These are phyloP conservation scores for Zingel zingel DNA, from an alignment of 2,113 vertebrate species.

Conservation along the genomic window DNA sequence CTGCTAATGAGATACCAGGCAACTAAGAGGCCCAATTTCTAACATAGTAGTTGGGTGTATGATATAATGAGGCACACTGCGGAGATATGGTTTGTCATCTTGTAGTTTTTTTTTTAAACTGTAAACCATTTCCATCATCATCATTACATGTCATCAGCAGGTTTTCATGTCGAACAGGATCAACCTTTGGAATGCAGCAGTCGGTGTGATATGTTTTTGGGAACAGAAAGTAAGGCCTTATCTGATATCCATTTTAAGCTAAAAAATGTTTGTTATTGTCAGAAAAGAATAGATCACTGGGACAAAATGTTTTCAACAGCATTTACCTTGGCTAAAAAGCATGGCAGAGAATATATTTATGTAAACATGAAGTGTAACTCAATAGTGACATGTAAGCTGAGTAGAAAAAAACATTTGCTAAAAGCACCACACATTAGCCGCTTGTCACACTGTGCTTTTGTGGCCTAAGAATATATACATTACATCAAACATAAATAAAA, in stretches of 20 bases:
- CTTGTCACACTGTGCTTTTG: neutral
- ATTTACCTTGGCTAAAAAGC: neutral
- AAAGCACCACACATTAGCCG: neutral
- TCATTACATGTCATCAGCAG: neutral
- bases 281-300: neutral
- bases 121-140: neutral
- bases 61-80: conserved; percentile 16
- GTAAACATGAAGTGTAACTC: neutral
- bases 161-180: neutral
- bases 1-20: conserved; percentile 68
- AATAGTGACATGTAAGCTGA: neutral
- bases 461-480: neutral
- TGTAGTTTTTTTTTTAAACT: neutral
- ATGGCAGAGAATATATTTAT: neutral
- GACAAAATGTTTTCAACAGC: neutral
- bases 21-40: conserved; percentile 33
- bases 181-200: neutral
- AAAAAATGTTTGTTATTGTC: neutral
- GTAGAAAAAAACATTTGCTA: neutral
- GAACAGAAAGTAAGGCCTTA: neutral
- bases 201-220: neutral
- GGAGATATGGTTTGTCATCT: neutral
- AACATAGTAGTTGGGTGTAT: conserved; percentile 28
- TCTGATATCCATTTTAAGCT: neutral
- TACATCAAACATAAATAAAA: neutral